Conservation (phyloP, 2,113 vertebrate species). For the Myrmecobius fasciatus region DNA sequence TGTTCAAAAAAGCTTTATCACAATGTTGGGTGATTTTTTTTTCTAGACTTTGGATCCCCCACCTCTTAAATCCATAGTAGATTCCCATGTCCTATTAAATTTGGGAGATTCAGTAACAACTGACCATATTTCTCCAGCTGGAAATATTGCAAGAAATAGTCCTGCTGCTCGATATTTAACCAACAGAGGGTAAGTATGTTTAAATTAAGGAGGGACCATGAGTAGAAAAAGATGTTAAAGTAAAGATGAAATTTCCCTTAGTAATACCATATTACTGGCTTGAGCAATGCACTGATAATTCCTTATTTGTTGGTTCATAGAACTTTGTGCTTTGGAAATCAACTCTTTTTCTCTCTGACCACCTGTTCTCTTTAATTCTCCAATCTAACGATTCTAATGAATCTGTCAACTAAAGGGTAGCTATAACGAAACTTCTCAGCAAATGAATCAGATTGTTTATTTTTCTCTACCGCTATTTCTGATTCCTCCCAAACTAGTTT, state of each 20-base stretch:
- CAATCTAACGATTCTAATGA: background rate
- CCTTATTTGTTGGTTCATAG: background rate
- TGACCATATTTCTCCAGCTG: conserved; percentile 98
- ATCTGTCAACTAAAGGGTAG: background rate
- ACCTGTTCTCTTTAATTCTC: background rate
- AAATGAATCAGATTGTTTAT: background rate
- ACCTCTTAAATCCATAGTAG: conserved; percentile 86
- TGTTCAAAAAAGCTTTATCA: background rate
- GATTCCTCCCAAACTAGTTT: background rate
- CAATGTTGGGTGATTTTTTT: conserved; percentile 24
- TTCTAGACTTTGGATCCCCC: conserved; percentile 89
- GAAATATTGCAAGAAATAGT: conserved; percentile 97
- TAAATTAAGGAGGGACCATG: background rate
- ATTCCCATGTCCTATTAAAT: conserved; percentile 93
- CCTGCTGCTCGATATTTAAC: conserved; percentile 94
- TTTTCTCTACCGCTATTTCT: background rate
- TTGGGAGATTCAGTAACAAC: conserved; percentile 98
- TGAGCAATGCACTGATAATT: background rate
- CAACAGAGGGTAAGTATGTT: conserved; percentile 87
- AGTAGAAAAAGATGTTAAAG: background rate
- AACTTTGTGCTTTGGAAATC: background rate
- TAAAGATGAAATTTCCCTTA: background rate
- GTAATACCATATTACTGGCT: background rate
- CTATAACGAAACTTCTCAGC: background rate
- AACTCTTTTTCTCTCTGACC: conserved; percentile 19